These are phyloP conservation scores for Ormyrus pomaceus DNA, from an alignment of 2,888 invertebrate genomes.

Conservation along the genomic window DNA sequence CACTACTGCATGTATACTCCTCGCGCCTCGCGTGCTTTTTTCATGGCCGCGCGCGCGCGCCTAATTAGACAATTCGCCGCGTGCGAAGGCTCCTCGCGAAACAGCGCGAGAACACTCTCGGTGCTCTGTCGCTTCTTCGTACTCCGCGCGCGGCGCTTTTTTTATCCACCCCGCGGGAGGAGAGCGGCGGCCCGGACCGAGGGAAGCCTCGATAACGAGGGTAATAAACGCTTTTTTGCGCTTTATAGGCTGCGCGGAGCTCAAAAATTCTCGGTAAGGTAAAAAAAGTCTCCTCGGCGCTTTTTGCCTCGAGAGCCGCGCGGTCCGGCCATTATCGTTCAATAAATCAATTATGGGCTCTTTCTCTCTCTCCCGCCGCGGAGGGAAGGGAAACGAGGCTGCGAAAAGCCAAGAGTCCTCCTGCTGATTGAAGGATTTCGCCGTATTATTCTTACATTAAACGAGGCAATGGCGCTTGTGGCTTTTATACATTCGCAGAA, in stretches of 20 bases:
- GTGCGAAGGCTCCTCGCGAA: background rate
- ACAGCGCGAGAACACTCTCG: constrained; percentile 3
- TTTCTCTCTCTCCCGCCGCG: background rate
- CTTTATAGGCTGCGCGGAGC: background rate
- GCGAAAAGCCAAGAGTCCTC: constrained; percentile 3
- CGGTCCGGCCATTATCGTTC: constrained; percentile 41
- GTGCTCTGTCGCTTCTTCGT: constrained; percentile 29
- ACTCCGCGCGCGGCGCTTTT: background rate
- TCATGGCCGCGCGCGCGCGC: background rate
- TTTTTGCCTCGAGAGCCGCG: constrained; percentile 43
- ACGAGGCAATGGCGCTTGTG: constrained; percentile 26
- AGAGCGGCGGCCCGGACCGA: background rate
- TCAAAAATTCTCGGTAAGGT: constrained; percentile 54
- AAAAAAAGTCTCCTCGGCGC: constrained; percentile 40
- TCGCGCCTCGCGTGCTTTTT: constrained; percentile 1
- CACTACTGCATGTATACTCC: too few species aligned
- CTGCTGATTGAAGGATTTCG: constrained; percentile 49
- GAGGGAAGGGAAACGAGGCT: constrained; percentile 1
- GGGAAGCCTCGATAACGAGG: constrained; percentile 45
- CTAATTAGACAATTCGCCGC: constrained; percentile 29
- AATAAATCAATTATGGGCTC: constrained; percentile 54
- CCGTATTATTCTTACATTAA: constrained; percentile 53
- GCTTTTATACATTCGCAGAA: constrained; percentile 46
- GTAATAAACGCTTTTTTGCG: constrained; percentile 51
- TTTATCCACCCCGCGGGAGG: background rate